Percentiles rank a stretch among this genome's conserved stretches.
Evolutionary conservation across 2,888 invertebrate genomes (phyloP).

Genomic region (Erannis defoliaria): DNA sequence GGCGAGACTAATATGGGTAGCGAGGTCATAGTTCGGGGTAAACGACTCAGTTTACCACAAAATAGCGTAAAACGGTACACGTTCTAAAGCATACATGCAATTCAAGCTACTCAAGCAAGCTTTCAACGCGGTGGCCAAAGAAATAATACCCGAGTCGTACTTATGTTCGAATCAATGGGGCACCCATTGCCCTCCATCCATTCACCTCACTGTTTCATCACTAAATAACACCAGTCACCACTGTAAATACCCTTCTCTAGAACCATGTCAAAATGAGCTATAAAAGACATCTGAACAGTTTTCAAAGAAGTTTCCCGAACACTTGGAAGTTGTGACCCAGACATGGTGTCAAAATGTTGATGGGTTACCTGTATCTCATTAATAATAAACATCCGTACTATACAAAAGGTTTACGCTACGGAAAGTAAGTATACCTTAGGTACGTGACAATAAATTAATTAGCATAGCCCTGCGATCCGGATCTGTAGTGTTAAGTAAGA

Average conservation of each 20-base stretch:
- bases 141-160: slow-evolving; percentile 21
- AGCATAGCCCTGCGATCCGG: slow-evolving; percentile 62
- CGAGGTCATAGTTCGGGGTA: too few relatives aligned
- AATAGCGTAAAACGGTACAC: slow-evolving; percentile 8
- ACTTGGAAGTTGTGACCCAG: slow-evolving; percentile 3
- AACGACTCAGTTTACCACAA: too few relatives aligned
- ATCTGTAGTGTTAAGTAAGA: slow-evolving; percentile 38
- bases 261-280: slow-evolving; percentile 21
- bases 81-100: slow-evolving; percentile 5
- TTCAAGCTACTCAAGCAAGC: slow-evolving; percentile 10
- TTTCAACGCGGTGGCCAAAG: slow-evolving; percentile 25
- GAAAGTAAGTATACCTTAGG: slow-evolving; percentile 44
- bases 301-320: background rate
- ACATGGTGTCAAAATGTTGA: slow-evolving; percentile 12
- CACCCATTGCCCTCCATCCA: slow-evolving; percentile 40
- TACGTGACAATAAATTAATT: slow-evolving; percentile 76
- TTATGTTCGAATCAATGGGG: slow-evolving; percentile 36
- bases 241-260: slow-evolving; percentile 18
- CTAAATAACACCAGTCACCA: slow-evolving; percentile 30
- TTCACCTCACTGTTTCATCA: slow-evolving; percentile 32
- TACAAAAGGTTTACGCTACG: slow-evolving; percentile 54
- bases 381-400: slow-evolving; percentile 57
- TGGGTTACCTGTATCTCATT: slow-evolving; percentile 41
- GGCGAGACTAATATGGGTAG: too few relatives aligned
- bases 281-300: background rate